Conservation (phyloP, 2,888 invertebrate genomes). For the Meghimatium bilineatum region DNA sequence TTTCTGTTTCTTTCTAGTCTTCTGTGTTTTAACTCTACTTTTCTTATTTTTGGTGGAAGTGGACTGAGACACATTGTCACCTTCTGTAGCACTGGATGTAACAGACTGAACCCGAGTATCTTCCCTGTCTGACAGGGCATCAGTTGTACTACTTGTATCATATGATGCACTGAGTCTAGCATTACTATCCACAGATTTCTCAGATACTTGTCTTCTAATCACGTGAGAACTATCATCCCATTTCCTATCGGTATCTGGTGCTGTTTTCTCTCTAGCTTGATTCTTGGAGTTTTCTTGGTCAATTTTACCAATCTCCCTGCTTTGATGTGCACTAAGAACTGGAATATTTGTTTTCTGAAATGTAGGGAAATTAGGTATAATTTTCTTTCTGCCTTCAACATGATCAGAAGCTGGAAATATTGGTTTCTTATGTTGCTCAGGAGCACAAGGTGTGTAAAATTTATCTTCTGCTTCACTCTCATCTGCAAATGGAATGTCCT, state of each 20-base stretch:
- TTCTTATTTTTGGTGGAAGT: constrained; percentile 54
- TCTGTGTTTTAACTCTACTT: constrained; percentile 57
- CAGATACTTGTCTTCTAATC: constrained; percentile 18
- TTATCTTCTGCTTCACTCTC: constrained; percentile 68
- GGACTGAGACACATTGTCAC: constrained; percentile 46
- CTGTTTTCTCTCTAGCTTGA: constrained; percentile 81
- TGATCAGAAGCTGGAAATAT: constrained; percentile 37
- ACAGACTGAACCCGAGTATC: constrained; percentile 48
- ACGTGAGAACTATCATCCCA: neutral
- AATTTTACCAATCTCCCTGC: constrained; percentile 60
- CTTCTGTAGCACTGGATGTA: constrained; percentile 46
- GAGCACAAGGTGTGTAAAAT: constrained; percentile 70
- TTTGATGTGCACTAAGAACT: constrained; percentile 78
- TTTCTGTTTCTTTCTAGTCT: constrained; percentile 59
- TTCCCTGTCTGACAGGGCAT: constrained; percentile 62
- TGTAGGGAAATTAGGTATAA: constrained; percentile 63
- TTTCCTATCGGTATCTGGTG: constrained; percentile 85
- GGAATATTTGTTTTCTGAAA: constrained; percentile 40
- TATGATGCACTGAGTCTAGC: constrained; percentile 50
- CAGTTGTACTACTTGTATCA: constrained; percentile 57
- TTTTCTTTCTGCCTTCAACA: constrained; percentile 58
- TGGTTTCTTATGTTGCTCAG: constrained; percentile 56
- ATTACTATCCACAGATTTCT: constrained; percentile 15
- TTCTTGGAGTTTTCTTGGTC: constrained; percentile 76
- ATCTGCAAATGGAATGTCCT: constrained; percentile 73